Conservation (phyloP, 2,888 invertebrate genomes). For the Agrochola lychnidis region DNA sequence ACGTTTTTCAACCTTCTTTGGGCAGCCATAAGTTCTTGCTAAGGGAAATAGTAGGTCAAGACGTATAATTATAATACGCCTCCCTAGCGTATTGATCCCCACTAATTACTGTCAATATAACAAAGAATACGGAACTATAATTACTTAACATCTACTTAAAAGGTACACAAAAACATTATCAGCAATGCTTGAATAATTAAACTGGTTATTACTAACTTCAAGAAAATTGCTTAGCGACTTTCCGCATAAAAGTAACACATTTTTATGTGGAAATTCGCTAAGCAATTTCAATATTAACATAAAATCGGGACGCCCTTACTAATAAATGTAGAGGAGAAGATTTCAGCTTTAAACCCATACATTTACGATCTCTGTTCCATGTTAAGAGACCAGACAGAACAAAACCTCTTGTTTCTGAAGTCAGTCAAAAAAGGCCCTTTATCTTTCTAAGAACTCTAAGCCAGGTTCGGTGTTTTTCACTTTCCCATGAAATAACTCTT, state of each 20-base stretch:
- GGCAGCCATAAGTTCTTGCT: neutral
- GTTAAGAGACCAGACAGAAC: neutral
- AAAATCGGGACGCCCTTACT: neutral
- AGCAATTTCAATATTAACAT: slow-evolving; percentile 4
- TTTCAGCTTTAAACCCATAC: neutral
- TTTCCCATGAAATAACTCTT: neutral
- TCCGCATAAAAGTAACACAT: slow-evolving; percentile 11
- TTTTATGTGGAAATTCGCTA: too few relatives aligned
- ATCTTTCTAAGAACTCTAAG: neutral
- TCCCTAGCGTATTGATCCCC: neutral
- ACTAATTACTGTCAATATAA: slow-evolving; percentile 44
- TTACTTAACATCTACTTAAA: slow-evolving; percentile 38
- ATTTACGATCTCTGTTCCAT: neutral
- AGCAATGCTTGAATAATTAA: slow-evolving; percentile 38
- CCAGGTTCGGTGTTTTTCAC: neutral
- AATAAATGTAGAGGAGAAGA: neutral
- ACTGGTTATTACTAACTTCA: slow-evolving; percentile 32
- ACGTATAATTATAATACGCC: slow-evolving; percentile 11
- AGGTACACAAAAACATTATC: slow-evolving; percentile 19
- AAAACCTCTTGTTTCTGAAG: neutral
- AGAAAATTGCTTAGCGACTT: slow-evolving; percentile 21
- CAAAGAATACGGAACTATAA: slow-evolving; percentile 25
- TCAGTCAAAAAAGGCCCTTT: neutral
- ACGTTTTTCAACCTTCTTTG: neutral
- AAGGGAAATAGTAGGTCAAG: slow-evolving; percentile 25